Percentiles rank a stretch among this genome's conserved stretches.
phyloP scores from a whole-genome alignment of 30 jellyfish, hydroid and myxozoan genomes.

The Nemopilema nomurai region DNA sequence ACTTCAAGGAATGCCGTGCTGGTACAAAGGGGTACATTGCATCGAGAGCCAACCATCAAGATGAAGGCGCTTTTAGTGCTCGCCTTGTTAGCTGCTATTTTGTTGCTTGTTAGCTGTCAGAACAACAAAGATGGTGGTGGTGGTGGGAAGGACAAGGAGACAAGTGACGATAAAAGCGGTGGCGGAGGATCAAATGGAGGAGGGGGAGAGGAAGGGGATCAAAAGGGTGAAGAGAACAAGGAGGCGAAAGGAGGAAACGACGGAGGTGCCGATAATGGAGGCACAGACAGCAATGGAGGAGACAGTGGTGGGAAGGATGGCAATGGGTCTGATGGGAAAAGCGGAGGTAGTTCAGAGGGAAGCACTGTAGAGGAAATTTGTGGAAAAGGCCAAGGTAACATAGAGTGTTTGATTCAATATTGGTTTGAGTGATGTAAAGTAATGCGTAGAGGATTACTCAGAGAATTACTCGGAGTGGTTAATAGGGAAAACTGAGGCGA shows the following conservation, averaged over 20 bases:
- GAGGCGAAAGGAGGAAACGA: background rate
- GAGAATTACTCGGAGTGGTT: no score
- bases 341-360: background rate
- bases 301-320: background rate
- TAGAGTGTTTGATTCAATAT: background rate
- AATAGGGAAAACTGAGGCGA: no score
- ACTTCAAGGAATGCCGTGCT: background rate
- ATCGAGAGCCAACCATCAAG: background rate
- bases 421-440: background rate
- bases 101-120: no score
- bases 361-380: constrained; percentile 31
- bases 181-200: background rate
- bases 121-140: background rate
- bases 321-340: background rate
- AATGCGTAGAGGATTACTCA: background rate
- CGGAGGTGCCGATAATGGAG: background rate
- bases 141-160: background rate
- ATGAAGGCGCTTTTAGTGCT: background rate
- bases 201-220: constrained; percentile 6
- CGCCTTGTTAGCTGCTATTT: background rate
- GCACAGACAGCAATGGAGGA: background rate
- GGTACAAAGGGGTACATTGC: background rate
- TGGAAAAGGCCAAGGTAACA: constrained; percentile 43
- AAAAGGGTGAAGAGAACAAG: constrained; percentile 10
- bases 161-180: background rate